phyloP scores from a whole-genome alignment of 1,140 invertebrate species.

The Aphis craccivora region DNA sequence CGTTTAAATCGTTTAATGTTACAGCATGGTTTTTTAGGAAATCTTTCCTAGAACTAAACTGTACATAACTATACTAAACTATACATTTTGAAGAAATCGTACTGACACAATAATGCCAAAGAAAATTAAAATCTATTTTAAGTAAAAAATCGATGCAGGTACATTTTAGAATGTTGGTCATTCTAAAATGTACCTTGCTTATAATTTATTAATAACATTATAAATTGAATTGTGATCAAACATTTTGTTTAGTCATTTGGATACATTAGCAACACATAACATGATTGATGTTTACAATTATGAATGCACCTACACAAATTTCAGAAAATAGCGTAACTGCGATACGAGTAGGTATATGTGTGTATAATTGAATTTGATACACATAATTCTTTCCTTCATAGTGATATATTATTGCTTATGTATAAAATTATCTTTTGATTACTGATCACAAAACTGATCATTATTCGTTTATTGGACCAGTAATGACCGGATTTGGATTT shows the following conservation, averaged over 20 bases:
- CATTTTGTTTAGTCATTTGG: not conserved
- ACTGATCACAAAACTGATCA: not conserved
- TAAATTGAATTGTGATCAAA: not conserved
- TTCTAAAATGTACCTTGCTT: too few species aligned
- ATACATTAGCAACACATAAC: not conserved
- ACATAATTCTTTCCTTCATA: not conserved
- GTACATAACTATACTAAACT: not conserved
- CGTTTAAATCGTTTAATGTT: not conserved
- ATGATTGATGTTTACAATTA: not conserved
- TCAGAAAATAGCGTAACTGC: not conserved
- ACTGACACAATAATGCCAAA: not conserved
- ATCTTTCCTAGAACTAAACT: not conserved
- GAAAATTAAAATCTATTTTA: not conserved
- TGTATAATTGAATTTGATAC: not conserved
- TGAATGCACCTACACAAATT: conserved; percentile 18
- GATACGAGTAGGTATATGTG: not conserved
- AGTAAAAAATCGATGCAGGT: not conserved
- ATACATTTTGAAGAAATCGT: not conserved
- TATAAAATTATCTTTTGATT: not conserved
- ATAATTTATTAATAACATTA: not conserved
- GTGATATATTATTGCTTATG: not conserved
- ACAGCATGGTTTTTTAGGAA: not conserved
- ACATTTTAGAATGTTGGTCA: too few species aligned
- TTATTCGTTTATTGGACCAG: not conserved
- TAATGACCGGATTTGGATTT: not conserved